These are phyloP conservation scores for Pharmacophagus antenor DNA, from an alignment of 2,888 invertebrate species.

Conservation along the genomic window DNA sequence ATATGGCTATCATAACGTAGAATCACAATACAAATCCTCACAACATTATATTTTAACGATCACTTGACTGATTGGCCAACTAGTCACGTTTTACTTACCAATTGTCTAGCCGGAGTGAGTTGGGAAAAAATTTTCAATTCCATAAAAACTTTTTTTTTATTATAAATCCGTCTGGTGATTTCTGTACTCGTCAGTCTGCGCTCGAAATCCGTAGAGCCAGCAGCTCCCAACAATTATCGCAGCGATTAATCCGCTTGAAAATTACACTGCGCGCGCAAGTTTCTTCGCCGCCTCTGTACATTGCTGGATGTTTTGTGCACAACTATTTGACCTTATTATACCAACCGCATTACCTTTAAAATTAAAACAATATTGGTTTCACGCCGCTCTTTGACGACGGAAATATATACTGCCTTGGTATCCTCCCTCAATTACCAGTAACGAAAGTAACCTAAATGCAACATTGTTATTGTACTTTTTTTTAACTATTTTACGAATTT, in stretches of 20 bases:
- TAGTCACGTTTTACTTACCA: background rate
- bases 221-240: background rate
- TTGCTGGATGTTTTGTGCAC: background rate
- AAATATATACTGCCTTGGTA: too few species aligned
- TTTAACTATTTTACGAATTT: too few species aligned
- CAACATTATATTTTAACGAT: background rate
- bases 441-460: too few species aligned
- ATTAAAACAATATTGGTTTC: too few species aligned
- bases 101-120: conserved; percentile 1
- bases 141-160: conserved; percentile 7
- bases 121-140: conserved; percentile 3
- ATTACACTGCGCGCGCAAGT: conserved; percentile 2
- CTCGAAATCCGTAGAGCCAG: background rate
- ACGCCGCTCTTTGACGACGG: too few species aligned
- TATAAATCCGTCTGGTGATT: conserved; percentile 7
- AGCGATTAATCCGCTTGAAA: conserved; percentile 7
- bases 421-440: too few species aligned
- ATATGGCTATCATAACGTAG: too few species aligned
- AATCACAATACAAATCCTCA: background rate
- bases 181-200: conserved; percentile 5
- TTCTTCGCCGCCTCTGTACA: background rate
- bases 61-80: background rate
- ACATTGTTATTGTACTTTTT: too few species aligned
- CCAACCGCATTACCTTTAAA: too few species aligned
- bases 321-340: too few species aligned